Evolutionary conservation across 2,797 vertebrate genomes (phyloP).

Genomic region (Scolopax rusticola): DNA sequence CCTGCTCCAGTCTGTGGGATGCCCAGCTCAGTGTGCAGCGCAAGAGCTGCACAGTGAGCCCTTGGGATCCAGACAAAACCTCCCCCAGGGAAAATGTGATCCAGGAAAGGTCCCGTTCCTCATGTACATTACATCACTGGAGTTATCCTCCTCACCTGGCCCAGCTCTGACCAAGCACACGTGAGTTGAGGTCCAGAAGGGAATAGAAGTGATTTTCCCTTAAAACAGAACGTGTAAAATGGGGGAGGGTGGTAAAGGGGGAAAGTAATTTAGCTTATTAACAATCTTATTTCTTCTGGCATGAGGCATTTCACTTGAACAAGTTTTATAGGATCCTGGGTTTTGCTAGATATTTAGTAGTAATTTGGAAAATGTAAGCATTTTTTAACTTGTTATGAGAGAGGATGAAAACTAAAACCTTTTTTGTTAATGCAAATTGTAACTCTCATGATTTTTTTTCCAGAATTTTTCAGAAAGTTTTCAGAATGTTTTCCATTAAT

Average conservation of each 20-base stretch:
- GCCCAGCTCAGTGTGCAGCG: fast-evolving
- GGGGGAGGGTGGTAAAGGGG: background rate
- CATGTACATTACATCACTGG: background rate
- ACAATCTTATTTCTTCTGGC: background rate
- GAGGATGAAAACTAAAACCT: background rate
- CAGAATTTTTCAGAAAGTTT: background rate
- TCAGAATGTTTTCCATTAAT: background rate
- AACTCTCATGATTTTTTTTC: background rate
- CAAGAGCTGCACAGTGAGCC: background rate
- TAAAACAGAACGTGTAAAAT: background rate
- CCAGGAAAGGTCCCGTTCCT: background rate
- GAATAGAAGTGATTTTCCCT: background rate
- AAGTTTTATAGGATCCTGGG: background rate
- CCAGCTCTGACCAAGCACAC: fast-evolving
- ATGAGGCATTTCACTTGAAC: background rate
- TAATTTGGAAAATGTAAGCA: background rate
- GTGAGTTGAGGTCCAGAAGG: background rate
- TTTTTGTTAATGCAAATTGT: background rate
- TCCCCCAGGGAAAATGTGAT: fast-evolving
- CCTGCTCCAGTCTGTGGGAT: background rate
- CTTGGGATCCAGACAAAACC: background rate
- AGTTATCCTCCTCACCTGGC: background rate
- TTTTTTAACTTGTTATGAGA: background rate
- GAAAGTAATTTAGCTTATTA: background rate
- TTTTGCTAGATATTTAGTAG: background rate